phyloP scores from a whole-genome alignment of 2,888 invertebrate genomes.

The Magallana nippona region DNA sequence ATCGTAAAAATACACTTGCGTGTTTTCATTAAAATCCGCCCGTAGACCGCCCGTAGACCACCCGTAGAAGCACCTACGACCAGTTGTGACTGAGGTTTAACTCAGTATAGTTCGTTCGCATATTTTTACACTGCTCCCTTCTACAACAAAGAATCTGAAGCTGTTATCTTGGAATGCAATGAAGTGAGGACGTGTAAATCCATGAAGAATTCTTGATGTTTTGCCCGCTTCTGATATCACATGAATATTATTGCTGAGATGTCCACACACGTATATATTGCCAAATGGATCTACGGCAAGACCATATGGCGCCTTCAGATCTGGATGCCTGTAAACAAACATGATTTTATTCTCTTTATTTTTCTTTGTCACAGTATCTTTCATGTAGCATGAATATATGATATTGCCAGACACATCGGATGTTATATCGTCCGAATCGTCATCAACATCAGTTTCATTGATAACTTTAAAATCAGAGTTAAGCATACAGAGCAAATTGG shows the following conservation, averaged over 20 bases:
- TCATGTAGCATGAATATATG: neutral
- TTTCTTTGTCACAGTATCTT: neutral
- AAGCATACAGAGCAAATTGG: neutral
- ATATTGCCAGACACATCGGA: neutral
- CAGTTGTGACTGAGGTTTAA: no score
- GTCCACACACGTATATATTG: neutral
- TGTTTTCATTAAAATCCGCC: no score
- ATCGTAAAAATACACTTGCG: no score
- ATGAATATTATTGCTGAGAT: neutral
- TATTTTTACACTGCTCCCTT: neutral
- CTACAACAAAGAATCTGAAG: neutral
- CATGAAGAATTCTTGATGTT: neutral
- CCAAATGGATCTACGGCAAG: neutral
- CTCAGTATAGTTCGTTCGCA: neutral
- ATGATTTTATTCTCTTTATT: neutral
- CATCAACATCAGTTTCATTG: neutral
- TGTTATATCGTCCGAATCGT: neutral
- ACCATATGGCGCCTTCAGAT: neutral
- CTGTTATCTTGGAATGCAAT: neutral
- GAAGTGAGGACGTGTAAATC: neutral
- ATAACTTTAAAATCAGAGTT: neutral
- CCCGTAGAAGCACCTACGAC: no score
- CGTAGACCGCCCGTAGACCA: no score
- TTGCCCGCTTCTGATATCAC: neutral
- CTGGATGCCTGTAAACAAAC: neutral